Percentiles rank a stretch among this genome's conserved stretches.
phyloP scores from a whole-genome alignment of 23 tunicate genomes.

The Styela plicata region DNA sequence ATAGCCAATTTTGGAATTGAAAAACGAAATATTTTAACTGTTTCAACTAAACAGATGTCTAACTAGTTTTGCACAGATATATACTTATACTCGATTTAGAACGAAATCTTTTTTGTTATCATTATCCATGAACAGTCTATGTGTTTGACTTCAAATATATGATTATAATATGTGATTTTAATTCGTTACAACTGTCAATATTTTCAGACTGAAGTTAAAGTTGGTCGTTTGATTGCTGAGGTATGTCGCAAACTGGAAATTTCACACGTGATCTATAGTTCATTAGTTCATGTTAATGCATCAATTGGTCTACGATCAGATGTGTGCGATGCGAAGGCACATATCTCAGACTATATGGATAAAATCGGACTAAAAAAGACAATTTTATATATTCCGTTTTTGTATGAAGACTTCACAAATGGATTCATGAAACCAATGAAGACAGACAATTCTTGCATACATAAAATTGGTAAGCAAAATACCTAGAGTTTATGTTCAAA shows the following conservation, averaged over 20 bases:
- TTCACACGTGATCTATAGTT: slow-evolving; percentile 43
- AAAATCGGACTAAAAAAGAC: slow-evolving; percentile 31
- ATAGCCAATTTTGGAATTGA: no score
- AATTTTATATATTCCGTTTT: slow-evolving; percentile 40
- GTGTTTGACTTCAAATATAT: no score
- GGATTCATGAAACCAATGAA: slow-evolving; percentile 37
- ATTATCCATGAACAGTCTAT: no score
- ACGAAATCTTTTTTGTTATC: no score
- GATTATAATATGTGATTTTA: no score
- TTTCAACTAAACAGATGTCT: no score
- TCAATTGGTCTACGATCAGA: slow-evolving; percentile 50
- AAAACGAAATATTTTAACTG: no score
- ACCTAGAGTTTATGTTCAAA: neutral
- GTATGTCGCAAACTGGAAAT: slow-evolving; percentile 29
- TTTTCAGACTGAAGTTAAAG: slow-evolving; percentile 44
- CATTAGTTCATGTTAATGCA: slow-evolving; percentile 52
- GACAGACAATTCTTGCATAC: slow-evolving; percentile 10
- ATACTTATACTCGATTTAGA: no score
- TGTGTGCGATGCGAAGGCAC: slow-evolving; percentile 67
- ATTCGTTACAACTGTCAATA: no score
- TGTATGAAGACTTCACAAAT: slow-evolving; percentile 59
- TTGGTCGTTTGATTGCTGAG: slow-evolving; percentile 42
- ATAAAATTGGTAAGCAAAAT: slow-evolving; percentile 31
- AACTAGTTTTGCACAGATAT: no score
- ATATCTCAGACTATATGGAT: slow-evolving; percentile 42